phyloP scores from a whole-genome alignment of 2,113 vertebrate genomes.

The Syngnathus scovelli region DNA sequence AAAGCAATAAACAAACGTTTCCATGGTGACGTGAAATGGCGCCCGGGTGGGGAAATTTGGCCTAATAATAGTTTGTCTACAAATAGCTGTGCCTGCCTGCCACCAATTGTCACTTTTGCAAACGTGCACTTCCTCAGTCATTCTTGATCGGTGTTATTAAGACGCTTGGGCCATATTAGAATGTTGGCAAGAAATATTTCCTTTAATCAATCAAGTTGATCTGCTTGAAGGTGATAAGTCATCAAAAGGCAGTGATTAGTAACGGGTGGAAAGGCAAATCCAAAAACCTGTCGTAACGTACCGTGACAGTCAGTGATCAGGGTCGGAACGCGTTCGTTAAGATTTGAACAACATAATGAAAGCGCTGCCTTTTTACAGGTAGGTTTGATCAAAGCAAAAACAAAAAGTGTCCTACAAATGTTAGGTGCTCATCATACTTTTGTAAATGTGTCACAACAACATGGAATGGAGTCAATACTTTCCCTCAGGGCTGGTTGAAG shows the following conservation, averaged over 20 bases:
- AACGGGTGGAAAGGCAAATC: not conserved
- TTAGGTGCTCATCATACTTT: not conserved
- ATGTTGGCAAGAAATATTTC: not conserved
- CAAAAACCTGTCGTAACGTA: not conserved
- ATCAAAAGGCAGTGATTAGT: not conserved
- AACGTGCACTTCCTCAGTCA: too few species aligned
- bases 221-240: not conserved
- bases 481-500: conserved; percentile 43
- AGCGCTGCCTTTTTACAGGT: not conserved
- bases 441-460: not conserved
- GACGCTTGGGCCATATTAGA: not conserved
- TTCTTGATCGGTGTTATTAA: not conserved
- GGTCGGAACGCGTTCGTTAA: too few species aligned
- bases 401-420: not conserved
- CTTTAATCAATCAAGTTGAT: not conserved
- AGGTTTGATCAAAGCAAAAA: not conserved
- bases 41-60: too few species aligned
- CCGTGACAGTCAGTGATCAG: not conserved
- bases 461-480: not conserved
- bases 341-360: not conserved
- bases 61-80: too few species aligned
- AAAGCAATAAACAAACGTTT: too few species aligned
- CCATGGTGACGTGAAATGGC: too few species aligned
- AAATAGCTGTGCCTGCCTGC: too few species aligned
- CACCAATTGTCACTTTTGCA: not conserved